Percentiles rank a stretch among this genome's conserved stretches.
These are phyloP conservation scores for Chesias legatella DNA, from an alignment of 2,888 invertebrate species.

Conservation along the genomic window DNA sequence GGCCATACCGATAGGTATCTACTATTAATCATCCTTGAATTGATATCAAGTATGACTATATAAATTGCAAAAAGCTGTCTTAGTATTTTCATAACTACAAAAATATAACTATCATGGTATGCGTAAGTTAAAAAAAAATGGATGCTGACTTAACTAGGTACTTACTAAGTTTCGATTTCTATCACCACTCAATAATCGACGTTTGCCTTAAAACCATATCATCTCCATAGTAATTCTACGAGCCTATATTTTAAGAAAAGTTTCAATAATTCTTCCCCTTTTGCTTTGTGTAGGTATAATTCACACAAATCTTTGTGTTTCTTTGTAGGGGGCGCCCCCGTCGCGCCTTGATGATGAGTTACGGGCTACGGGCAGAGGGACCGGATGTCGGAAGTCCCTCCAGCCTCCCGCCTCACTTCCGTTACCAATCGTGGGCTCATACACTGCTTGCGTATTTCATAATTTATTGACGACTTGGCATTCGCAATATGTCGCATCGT, in stretches of 20 bases:
- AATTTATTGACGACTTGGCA: constrained; percentile 59
- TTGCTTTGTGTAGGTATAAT: constrained; percentile 61
- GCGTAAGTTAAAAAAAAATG: too few species aligned
- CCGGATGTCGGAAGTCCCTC: constrained; percentile 67
- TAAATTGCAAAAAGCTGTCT: too few species aligned
- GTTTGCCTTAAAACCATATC: too few species aligned
- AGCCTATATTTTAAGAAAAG: constrained; percentile 15
- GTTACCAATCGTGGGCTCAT: constrained; percentile 68
- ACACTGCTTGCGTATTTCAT: constrained; percentile 54
- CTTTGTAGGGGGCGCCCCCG: constrained; percentile 65
- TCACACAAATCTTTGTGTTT: constrained; percentile 74
- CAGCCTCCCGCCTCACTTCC: constrained; percentile 63
- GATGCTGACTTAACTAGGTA: too few species aligned
- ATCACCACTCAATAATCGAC: too few species aligned
- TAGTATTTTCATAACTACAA: too few species aligned
- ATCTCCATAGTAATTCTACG: too few species aligned
- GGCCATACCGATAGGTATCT: too few species aligned
- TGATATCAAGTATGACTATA: too few species aligned
- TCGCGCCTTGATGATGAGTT: constrained; percentile 75
- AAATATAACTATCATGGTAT: too few species aligned
- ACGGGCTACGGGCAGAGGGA: constrained; percentile 49
- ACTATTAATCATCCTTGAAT: too few species aligned
- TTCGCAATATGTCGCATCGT: constrained; percentile 23
- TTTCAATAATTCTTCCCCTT: constrained; percentile 50
- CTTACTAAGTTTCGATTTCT: too few species aligned